A percentile compares a stretch with the other conserved stretches of the same genome.
Conservation (phyloP, 2,797 vertebrate species). For the Jordanella pulchra region DNA sequence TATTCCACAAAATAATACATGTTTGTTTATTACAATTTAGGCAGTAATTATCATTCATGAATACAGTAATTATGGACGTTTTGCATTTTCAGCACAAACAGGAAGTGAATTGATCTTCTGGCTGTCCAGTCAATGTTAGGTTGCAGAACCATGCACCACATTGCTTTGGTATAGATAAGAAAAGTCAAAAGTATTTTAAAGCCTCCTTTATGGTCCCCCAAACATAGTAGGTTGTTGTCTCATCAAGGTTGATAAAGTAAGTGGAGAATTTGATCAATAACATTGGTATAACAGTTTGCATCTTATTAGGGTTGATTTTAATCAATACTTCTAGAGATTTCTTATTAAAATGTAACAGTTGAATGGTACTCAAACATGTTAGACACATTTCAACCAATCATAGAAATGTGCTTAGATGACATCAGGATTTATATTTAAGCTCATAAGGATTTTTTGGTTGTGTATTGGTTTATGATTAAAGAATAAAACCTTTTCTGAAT, state of each 20-base stretch:
- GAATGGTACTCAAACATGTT: too few relatives aligned
- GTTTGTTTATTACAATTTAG: background rate
- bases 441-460: too few relatives aligned
- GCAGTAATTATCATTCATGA: background rate
- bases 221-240: background rate
- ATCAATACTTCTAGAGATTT: too few relatives aligned
- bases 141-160: background rate
- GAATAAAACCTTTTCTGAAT: too few relatives aligned
- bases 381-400: too few relatives aligned
- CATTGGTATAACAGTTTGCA: background rate
- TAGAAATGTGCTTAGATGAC: too few relatives aligned
- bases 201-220: background rate
- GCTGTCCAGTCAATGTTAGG: background rate
- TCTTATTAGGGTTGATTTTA: too few relatives aligned
- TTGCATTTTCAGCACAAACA: background rate
- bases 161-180: background rate
- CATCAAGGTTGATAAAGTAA: background rate
- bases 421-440: too few relatives aligned
- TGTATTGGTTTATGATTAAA: too few relatives aligned
- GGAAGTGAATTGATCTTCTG: too few relatives aligned
- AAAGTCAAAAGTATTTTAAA: background rate
- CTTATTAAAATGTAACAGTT: too few relatives aligned
- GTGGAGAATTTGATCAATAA: background rate
- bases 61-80: background rate
- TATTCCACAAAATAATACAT: too few relatives aligned